Evolutionary conservation across 2,113 vertebrate species (phyloP).

Genomic region (Hypanus sabinus): DNA sequence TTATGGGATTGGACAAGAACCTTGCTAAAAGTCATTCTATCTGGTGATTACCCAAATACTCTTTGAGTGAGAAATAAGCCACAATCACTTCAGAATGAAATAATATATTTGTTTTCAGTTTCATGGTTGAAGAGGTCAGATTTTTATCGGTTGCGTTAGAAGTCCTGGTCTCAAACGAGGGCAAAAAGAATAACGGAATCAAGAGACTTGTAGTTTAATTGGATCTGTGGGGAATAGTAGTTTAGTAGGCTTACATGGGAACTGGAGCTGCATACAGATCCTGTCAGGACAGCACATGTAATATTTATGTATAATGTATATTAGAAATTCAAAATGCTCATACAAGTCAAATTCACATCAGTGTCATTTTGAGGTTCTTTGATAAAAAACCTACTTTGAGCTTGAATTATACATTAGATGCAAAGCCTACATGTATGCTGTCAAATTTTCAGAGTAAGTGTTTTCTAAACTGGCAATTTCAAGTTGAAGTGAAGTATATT

Average conservation of each 20-base stretch:
- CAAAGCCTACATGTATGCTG: neutral
- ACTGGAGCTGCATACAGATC: neutral
- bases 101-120: neutral
- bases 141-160: slow-evolving; percentile 5
- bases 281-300: slow-evolving; percentile 1
- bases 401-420: slow-evolving; percentile 31
- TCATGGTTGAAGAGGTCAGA: neutral
- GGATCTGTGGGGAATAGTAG: slow-evolving; percentile 8
- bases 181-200: neutral
- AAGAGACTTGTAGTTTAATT: slow-evolving; percentile 26
- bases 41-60: neutral
- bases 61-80: neutral
- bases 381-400: slow-evolving; percentile 14
- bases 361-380: slow-evolving; percentile 22
- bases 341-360: slow-evolving; percentile 6
- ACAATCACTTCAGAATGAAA: neutral
- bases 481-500: slow-evolving; percentile 3
- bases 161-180: neutral
- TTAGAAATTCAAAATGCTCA: slow-evolving; percentile 21
- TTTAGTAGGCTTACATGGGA: slow-evolving; percentile 9
- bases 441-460: neutral
- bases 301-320: slow-evolving; percentile 27
- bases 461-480: slow-evolving; percentile 22
- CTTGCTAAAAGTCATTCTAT: neutral
- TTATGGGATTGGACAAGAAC: neutral